Conservation (phyloP, 2,113 vertebrate genomes). For the Phocoena phocoena region DNA sequence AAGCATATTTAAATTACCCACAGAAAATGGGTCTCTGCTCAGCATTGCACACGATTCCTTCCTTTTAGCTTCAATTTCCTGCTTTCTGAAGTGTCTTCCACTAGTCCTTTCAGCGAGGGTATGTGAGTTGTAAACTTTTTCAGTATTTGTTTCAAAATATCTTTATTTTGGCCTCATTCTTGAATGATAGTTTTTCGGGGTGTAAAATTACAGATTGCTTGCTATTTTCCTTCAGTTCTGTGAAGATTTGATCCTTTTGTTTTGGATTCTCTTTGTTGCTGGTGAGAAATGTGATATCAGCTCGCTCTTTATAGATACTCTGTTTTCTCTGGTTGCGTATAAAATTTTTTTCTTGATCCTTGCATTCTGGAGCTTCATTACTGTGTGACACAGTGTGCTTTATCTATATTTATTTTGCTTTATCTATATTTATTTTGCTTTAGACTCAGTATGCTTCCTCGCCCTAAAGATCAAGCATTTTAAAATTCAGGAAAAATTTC, state of each 20-base stretch:
- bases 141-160: conserved; percentile 23
- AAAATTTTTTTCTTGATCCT: background rate
- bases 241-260: background rate
- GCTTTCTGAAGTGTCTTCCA: background rate
- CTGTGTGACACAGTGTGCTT: background rate
- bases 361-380: background rate
- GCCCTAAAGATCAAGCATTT: conserved; percentile 25
- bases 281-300: background rate
- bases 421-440: background rate
- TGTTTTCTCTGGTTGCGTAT: background rate
- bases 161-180: background rate
- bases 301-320: background rate
- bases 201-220: background rate
- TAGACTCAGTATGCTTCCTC: background rate
- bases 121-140: background rate
- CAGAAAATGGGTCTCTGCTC: background rate
- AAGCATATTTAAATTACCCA: background rate
- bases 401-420: background rate
- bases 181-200: background rate
- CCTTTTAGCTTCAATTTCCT: background rate
- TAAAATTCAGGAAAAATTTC: background rate
- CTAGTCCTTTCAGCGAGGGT: background rate
- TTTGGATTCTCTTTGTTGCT: background rate
- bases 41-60: background rate
- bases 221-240: background rate